Evolutionary conservation across 1,140 invertebrate species (phyloP), one percentile per base, ranked within the genome.

Genomic region (Battus philenor): DNA sequence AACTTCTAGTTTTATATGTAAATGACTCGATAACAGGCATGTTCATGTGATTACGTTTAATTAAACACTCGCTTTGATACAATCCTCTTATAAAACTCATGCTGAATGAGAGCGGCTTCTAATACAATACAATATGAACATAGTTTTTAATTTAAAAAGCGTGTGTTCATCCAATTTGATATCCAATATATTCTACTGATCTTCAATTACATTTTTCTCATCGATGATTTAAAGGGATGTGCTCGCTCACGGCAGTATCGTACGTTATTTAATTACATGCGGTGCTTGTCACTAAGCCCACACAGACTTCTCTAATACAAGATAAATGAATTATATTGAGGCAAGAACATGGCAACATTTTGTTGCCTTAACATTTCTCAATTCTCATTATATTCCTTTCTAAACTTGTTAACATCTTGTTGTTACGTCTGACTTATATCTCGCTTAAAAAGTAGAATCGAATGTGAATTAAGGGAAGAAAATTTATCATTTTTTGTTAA

Each of bases 221-320:
- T 67, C 68, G 77, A 80, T 80, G 73, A 80, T 79, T 80, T 77
- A 79, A 76, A 70, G 65, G 67, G 68, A 64, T 68, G 61, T 60
- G 64, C 66, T 68, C 50, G 57, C 47, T 49, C 18, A 20, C 54
- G 56, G 53, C 59, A 48, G 68, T 66, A 63, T 67, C 66, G 61
- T 68, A 68, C 65, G 63, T 79, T 75, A 81, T 80, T 79, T 82
- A 84, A 84, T 84, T 77, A 79, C 71, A 68, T 67, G 61, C 64
- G 66, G 50, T 56, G 53, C 59, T 60, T 73, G 72, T 81, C 73
- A 59, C 54, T 63, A 49, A 56, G 68, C 78, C 74, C 80, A 82
- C 76, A 78, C 74, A 74, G 67, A 63, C 73, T 64, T 65, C 68
- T 68, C 59, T 71, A 74, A 75, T 75, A 72, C 55, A 76, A 77